Evolutionary conservation across 2,888 invertebrate genomes (phyloP).

Genomic region (Erebia aethiops): DNA sequence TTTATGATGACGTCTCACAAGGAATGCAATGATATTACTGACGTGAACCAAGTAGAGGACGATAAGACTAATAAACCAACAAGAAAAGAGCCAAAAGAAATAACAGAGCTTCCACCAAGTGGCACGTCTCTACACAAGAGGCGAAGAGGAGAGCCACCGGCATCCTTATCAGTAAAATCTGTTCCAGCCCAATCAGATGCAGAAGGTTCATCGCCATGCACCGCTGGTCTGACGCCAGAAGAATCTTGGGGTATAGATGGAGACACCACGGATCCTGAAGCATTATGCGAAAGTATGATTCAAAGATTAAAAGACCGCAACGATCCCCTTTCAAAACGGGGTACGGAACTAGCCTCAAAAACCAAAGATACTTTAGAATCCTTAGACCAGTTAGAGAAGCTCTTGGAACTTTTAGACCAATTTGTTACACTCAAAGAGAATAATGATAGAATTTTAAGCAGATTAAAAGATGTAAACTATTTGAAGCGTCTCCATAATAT

Average conservation of each 20-base stretch:
- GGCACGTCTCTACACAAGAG: conserved; percentile 75
- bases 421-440: conserved; percentile 88
- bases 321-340: conserved; percentile 77
- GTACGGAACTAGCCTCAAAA: conserved; percentile 80
- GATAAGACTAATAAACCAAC: conserved; percentile 43
- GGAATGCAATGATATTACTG: conserved; percentile 65
- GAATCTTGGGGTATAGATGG: conserved; percentile 62
- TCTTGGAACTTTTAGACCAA: conserved; percentile 90
- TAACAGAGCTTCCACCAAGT: conserved; percentile 64
- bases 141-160: conserved; percentile 70
- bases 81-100: conserved; percentile 52
- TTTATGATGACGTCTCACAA: conserved; percentile 68
- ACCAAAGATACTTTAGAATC: conserved; percentile 85
- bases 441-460: conserved; percentile 86
- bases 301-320: conserved; percentile 67
- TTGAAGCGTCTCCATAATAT: conserved; percentile 85
- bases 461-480: conserved; percentile 88
- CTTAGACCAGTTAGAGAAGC: conserved; percentile 90
- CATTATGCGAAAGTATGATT: conserved; percentile 69
- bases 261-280: conserved; percentile 62
- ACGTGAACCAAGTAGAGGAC: conserved; percentile 46
- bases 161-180: conserved; percentile 65
- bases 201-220: conserved; percentile 74
- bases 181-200: conserved; percentile 70
- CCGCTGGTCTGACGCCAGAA: conserved; percentile 66